Conservation (phyloP, 1,140 invertebrate species). For the Mamestra configurata region DNA sequence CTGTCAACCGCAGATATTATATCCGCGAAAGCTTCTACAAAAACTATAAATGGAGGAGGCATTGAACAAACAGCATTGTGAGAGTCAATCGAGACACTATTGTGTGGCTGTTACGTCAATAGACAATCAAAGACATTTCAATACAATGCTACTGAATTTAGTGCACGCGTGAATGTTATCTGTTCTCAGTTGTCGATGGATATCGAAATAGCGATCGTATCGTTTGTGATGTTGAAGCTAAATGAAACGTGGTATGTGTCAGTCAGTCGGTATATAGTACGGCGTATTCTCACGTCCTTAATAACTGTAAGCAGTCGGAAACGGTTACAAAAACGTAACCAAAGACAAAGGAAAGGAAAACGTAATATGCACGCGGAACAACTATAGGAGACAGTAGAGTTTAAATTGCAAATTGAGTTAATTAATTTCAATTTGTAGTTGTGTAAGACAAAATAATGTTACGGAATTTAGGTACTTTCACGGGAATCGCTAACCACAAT, state of each 20-base stretch:
- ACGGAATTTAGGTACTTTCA: not conserved
- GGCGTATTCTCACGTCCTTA: constrained; percentile 76
- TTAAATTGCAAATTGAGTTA: constrained; percentile 51
- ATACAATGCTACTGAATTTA: constrained; percentile 51
- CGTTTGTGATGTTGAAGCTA: constrained; percentile 60
- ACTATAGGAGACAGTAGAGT: constrained; percentile 68
- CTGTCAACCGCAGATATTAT: constrained; percentile 54
- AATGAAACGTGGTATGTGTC: constrained; percentile 66
- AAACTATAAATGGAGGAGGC: constrained; percentile 52
- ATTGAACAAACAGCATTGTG: constrained; percentile 39
- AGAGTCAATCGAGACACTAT: constrained; percentile 48
- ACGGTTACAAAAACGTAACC: constrained; percentile 78
- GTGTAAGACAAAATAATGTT: constrained; percentile 34
- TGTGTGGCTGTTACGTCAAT: constrained; percentile 45
- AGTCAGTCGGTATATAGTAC: constrained; percentile 54
- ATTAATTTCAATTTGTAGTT: constrained; percentile 52
- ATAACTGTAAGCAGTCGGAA: constrained; percentile 78
- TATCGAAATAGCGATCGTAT: constrained; percentile 55
- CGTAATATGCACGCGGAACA: constrained; percentile 75
- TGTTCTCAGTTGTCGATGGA: constrained; percentile 52
- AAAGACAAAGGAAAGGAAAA: constrained; percentile 79
- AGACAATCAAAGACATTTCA: constrained; percentile 32
- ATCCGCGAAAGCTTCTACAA: constrained; percentile 50
- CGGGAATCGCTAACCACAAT: not conserved
- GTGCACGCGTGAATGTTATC: constrained; percentile 36